Percentiles rank a stretch among this genome's conserved stretches.
Conservation (phyloP, 2,888 invertebrate species). For the Polietes domitor region DNA sequence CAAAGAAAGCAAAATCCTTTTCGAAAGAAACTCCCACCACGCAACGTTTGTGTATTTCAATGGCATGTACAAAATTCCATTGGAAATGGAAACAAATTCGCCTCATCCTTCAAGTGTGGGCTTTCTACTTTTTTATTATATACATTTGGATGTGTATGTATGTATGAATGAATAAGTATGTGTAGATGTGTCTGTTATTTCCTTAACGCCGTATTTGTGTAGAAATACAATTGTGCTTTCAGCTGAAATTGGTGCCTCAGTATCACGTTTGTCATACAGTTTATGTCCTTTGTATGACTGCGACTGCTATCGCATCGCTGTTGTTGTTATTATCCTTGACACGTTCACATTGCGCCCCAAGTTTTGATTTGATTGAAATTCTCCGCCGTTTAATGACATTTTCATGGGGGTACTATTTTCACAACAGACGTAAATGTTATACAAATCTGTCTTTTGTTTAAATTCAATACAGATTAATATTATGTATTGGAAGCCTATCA, state of each 20-base stretch:
- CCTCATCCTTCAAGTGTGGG: constrained; percentile 52
- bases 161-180: no score
- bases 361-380: constrained; percentile 63
- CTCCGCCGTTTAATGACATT: constrained; percentile 33
- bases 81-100: constrained; percentile 50
- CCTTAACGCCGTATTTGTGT: constrained; percentile 38
- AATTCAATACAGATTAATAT: constrained; percentile 2
- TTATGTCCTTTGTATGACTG: constrained; percentile 11
- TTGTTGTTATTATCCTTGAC: constrained; percentile 63
- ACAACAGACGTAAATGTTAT: not conserved
- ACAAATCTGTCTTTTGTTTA: constrained; percentile 1
- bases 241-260: constrained; percentile 69
- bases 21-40: constrained; percentile 23
- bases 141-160: not conserved
- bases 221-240: constrained; percentile 66
- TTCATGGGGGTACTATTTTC: constrained; percentile 30
- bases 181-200: not conserved
- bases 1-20: constrained; percentile 25
- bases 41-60: constrained; percentile 22
- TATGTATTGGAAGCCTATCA: constrained; percentile 23
- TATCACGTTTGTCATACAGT: constrained; percentile 57
- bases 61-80: not conserved
- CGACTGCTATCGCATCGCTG: not conserved
- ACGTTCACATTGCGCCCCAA: constrained; percentile 57
- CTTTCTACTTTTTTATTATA: constrained; percentile 36